Evolutionary conservation across 2,888 invertebrate genomes (phyloP).

Genomic region (Emmelina monodactyla): DNA sequence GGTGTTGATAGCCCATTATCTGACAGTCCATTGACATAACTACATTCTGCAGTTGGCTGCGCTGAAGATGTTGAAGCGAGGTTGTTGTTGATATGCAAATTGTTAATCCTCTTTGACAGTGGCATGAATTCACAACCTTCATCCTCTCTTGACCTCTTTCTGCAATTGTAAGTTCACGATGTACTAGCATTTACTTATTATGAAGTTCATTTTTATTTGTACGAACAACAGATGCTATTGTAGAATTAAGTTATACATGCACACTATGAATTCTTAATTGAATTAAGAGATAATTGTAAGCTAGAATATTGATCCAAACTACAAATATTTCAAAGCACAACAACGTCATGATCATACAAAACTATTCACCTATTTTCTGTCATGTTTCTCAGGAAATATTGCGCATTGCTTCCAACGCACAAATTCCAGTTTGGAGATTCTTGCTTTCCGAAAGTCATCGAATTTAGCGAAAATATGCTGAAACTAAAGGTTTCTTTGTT

Average conservation of each 20-base stretch:
- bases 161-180: no score
- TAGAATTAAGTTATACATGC: neutral
- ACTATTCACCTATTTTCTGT: conserved; percentile 50
- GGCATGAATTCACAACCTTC: conserved; percentile 85
- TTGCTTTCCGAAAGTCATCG: conserved; percentile 45
- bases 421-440: conserved; percentile 32
- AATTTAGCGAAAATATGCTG: no score
- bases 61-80: conserved; percentile 26
- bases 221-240: no score
- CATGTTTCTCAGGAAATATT: conserved; percentile 39
- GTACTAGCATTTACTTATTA: no score
- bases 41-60: conserved; percentile 31
- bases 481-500: no score
- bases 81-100: conserved; percentile 79
- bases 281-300: no score
- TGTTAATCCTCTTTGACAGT: conserved; percentile 88
- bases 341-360: neutral
- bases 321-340: neutral
- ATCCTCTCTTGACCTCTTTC: conserved; percentile 81
- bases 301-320: no score
- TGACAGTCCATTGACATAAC: conserved; percentile 34
- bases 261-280: neutral
- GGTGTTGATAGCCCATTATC: conserved; percentile 41
- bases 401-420: conserved; percentile 39
- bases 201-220: no score